Conservation (phyloP, 2,797 vertebrate species). For the Paguma larvata region DNA sequence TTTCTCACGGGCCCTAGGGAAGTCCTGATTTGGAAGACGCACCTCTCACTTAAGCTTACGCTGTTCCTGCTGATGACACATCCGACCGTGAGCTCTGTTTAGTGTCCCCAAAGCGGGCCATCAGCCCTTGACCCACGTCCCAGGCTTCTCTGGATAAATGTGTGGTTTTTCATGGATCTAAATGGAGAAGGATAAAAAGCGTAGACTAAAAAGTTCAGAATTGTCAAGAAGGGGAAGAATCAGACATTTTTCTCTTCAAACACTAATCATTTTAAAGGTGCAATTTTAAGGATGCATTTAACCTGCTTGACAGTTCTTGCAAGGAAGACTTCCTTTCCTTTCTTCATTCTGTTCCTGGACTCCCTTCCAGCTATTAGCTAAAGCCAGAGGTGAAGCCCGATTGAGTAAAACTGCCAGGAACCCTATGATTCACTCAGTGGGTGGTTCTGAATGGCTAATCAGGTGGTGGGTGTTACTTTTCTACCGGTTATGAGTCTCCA, state of each 20-base stretch:
- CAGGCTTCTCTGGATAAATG: background rate
- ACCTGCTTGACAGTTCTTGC: background rate
- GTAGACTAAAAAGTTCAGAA: background rate
- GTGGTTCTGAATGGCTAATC: background rate
- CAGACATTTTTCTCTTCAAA: background rate
- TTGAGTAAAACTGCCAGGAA: background rate
- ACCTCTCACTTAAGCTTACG: background rate
- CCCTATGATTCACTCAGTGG: background rate
- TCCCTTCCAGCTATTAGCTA: background rate
- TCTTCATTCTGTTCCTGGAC: background rate
- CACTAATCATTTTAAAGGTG: background rate
- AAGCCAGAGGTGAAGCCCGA: background rate
- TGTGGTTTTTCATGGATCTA: background rate
- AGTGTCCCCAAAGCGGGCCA: background rate
- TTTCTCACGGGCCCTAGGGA: background rate
- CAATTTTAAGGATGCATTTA: background rate
- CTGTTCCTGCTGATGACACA: background rate
- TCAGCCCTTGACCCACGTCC: background rate
- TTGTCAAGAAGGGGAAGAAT: background rate
- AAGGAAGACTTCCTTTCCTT: background rate
- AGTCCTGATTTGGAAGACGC: background rate
- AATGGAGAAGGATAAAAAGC: background rate
- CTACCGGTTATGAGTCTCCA: background rate
- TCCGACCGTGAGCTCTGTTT: background rate
- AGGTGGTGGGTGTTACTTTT: background rate